Conservation (phyloP, 2,113 vertebrate species). For the Scopus umbretta region DNA sequence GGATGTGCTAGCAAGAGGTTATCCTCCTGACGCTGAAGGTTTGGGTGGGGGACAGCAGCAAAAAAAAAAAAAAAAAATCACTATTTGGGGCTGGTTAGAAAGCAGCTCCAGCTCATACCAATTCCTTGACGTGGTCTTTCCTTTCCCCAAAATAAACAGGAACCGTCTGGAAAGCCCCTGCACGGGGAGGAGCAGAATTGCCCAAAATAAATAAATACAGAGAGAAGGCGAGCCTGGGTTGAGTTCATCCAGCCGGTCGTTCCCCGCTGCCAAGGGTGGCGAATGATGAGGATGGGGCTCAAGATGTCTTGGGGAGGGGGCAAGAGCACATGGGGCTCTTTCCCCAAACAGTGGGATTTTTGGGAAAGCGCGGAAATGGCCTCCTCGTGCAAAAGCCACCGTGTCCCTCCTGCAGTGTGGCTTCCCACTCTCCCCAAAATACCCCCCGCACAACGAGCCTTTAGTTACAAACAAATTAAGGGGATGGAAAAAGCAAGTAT, state of each 20-base stretch:
- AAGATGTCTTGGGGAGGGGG: too few relatives aligned
- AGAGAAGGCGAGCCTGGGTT: not conserved
- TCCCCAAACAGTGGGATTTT: not conserved
- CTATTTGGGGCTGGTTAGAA: not conserved
- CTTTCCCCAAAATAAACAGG: conserved; percentile 44
- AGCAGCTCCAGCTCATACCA: not conserved
- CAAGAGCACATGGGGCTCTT: not conserved
- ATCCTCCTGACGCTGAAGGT: not conserved
- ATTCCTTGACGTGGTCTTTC: conserved; percentile 18
- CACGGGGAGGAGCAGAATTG: not conserved
- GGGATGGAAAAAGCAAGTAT: not conserved
- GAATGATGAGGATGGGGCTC: not conserved
- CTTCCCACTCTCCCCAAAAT: not conserved
- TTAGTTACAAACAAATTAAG: not conserved
- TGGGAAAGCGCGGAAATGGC: not conserved
- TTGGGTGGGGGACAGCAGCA: not conserved
- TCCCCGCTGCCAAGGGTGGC: not conserved
- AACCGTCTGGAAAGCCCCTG: conserved; percentile 13
- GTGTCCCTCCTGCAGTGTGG: rapidly evolving
- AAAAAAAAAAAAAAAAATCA: not conserved
- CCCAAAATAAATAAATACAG: not conserved
- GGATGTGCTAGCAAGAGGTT: not conserved
- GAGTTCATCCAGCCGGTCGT: not conserved
- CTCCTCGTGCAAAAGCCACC: not conserved
- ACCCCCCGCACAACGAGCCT: rapidly evolving